These are phyloP conservation scores for Hyperoplus lanceolatus DNA, from an alignment of 2,797 vertebrate genomes.

Conservation along the genomic window DNA sequence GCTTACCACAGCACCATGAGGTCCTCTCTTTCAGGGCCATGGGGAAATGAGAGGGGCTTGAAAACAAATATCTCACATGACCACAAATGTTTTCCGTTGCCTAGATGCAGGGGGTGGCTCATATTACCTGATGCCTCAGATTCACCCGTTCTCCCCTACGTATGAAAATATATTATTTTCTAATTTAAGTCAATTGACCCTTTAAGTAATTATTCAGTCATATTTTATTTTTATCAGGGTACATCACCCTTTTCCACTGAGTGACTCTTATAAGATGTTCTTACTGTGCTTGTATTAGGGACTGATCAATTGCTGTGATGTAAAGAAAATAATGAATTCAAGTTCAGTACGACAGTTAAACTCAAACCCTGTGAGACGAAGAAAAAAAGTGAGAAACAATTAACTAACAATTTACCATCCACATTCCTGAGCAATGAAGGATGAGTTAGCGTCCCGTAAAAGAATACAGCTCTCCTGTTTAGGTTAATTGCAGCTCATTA, in stretches of 20 bases:
- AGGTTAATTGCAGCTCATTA: constrained; percentile 66
- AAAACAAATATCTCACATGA: too few relatives aligned
- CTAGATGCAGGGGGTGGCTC: too few relatives aligned
- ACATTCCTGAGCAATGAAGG: constrained; percentile 36
- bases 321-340: constrained; percentile 19
- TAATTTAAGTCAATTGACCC: background rate
- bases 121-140: too few relatives aligned
- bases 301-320: background rate
- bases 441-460: constrained; percentile 44
- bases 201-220: background rate
- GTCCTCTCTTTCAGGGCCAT: too few relatives aligned
- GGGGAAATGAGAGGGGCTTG: too few relatives aligned
- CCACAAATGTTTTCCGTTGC: too few relatives aligned
- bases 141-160: too few relatives aligned
- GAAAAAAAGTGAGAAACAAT: constrained; percentile 33
- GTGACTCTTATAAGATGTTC: too few relatives aligned
- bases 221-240: too few relatives aligned
- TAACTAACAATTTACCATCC: constrained; percentile 36
- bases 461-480: constrained; percentile 44
- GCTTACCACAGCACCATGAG: too few relatives aligned
- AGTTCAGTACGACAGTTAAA: constrained; percentile 34
- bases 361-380: constrained; percentile 24
- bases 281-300: background rate
- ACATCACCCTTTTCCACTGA: too few relatives aligned
- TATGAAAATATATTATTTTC: background rate